Conservation (phyloP, 2,113 vertebrate genomes). For the Cyanistes caeruleus region DNA sequence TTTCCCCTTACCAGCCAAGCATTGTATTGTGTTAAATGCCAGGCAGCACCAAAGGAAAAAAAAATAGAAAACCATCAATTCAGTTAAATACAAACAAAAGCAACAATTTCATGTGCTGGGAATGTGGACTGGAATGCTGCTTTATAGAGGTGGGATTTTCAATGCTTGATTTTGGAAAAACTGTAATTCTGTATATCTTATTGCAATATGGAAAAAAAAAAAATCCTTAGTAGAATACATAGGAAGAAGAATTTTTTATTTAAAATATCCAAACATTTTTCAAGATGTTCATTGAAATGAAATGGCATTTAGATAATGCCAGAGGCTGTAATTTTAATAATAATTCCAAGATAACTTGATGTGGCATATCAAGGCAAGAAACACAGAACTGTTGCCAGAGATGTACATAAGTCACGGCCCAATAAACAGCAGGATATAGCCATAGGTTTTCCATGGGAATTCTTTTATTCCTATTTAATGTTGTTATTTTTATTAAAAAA, state of each 20-base stretch:
- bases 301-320: constrained; percentile 43
- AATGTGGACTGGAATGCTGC: neutral
- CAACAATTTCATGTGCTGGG: neutral
- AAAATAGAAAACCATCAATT: neutral
- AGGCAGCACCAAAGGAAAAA: neutral
- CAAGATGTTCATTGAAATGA: neutral
- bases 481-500: neutral
- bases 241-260: neutral
- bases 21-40: neutral
- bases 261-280: neutral
- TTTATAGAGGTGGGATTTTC: neutral
- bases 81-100: neutral
- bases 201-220: neutral
- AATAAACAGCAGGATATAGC: neutral
- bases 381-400: neutral
- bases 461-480: neutral
- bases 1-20: neutral
- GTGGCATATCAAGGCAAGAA: constrained; percentile 22
- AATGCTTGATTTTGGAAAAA: neutral
- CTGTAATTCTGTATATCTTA: neutral
- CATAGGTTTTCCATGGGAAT: neutral
- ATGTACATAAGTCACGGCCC: neutral
- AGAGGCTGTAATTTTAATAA: constrained; percentile 49
- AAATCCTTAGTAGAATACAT: neutral
- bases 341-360: constrained; percentile 46